Percentiles rank a stretch among this genome's conserved stretches.
Conservation (phyloP, 2,888 invertebrate genomes). For the Lasioglossum pauxillum region DNA sequence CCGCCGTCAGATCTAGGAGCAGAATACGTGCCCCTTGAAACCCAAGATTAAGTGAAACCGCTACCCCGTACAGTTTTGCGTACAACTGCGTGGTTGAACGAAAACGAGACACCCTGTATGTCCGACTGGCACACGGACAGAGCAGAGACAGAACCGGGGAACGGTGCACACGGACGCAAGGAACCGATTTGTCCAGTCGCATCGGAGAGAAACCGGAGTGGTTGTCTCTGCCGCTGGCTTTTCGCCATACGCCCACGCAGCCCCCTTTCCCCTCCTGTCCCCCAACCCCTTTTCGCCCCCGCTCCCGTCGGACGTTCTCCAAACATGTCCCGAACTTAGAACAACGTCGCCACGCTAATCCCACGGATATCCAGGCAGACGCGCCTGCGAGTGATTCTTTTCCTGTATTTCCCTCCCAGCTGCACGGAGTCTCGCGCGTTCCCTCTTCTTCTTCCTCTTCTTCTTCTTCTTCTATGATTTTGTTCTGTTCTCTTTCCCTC, state of each 20-base stretch:
- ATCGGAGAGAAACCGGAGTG: constrained; percentile 69
- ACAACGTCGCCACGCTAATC: constrained; percentile 72
- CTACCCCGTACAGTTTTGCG: background rate
- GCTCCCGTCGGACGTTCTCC: constrained; percentile 27
- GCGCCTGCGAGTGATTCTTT: constrained; percentile 59
- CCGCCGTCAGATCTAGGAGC: background rate
- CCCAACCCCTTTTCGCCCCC: background rate
- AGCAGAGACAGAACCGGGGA: background rate
- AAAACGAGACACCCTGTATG: background rate
- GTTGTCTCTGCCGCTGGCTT: constrained; percentile 73
- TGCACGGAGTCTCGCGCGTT: constrained; percentile 5
- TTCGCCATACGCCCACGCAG: constrained; percentile 75
- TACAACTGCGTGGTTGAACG: background rate
- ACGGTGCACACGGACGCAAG: constrained; percentile 28
- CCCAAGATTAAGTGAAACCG: background rate
- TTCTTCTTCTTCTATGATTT: background rate
- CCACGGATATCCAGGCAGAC: constrained; percentile 66
- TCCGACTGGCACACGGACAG: background rate
- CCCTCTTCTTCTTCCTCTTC: background rate
- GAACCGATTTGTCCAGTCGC: constrained; percentile 66
- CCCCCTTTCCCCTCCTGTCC: background rate
- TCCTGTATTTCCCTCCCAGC: constrained; percentile 41
- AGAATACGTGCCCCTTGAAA: background rate
- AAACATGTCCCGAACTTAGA: constrained; percentile 70
- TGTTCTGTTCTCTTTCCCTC: background rate